Percentiles rank a stretch among this genome's conserved stretches.
phyloP scores from a whole-genome alignment of 2,888 invertebrate genomes.

The Meiosimyza decipiens region DNA sequence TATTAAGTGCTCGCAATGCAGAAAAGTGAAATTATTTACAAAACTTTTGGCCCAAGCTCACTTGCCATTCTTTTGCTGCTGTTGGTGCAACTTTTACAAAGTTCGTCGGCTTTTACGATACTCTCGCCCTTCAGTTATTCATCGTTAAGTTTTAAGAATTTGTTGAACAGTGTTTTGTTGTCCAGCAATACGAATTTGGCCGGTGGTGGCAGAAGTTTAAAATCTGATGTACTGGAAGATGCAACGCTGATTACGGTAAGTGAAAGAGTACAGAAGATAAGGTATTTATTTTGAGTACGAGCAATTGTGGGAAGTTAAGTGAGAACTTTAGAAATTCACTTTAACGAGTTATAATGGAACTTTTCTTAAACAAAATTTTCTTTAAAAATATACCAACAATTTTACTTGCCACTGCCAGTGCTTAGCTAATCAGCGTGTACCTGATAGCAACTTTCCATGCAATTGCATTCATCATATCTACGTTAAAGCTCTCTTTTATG shows the following conservation, averaged over 20 bases:
- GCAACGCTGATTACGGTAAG: constrained; percentile 64
- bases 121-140: constrained; percentile 63
- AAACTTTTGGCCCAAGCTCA: constrained; percentile 50
- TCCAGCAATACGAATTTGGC: constrained; percentile 63
- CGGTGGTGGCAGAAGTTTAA: constrained; percentile 62
- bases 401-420: too few species aligned
- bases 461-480: too few species aligned
- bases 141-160: constrained; percentile 62
- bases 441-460: too few species aligned
- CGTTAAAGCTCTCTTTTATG: too few species aligned
- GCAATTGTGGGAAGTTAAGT: too few species aligned
- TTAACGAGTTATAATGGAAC: too few species aligned
- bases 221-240: constrained; percentile 64
- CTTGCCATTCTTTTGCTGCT: constrained; percentile 48
- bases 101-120: constrained; percentile 59
- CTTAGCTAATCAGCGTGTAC: too few species aligned
- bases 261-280: too few species aligned
- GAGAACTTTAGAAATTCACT: too few species aligned
- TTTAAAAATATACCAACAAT: too few species aligned
- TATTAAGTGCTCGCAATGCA: constrained; percentile 37
- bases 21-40: constrained; percentile 50
- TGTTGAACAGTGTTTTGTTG: constrained; percentile 61
- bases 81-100: constrained; percentile 53
- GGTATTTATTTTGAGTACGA: too few species aligned
- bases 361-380: too few species aligned